These are phyloP conservation scores for Urocynchramus pylzowi DNA, from an alignment of 2,113 vertebrate species.

Conservation along the genomic window DNA sequence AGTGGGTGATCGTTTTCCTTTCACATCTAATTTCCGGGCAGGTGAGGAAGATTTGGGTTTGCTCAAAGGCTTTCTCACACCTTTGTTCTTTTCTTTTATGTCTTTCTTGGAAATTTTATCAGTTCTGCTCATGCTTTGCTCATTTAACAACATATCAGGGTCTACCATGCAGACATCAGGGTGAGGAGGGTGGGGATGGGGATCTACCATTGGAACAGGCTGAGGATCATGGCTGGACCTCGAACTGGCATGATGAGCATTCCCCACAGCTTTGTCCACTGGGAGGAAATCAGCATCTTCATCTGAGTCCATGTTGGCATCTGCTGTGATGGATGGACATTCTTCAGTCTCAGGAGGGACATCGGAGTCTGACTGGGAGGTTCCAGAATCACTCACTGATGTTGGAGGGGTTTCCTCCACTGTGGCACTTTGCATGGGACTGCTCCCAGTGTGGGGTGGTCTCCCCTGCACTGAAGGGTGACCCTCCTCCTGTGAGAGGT, in stretches of 20 bases:
- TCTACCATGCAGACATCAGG: conserved; percentile 98
- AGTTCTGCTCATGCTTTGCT: conserved; percentile 73
- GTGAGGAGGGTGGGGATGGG: conserved; percentile 82
- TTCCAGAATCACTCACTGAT: conserved; percentile 89
- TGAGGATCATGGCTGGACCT: conserved; percentile 84
- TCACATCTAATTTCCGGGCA: conserved; percentile 79
- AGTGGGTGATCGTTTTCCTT: conserved; percentile 86
- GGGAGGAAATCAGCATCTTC: conserved; percentile 93
- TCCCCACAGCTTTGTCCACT: conserved; percentile 85
- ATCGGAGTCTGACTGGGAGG: conserved; percentile 93
- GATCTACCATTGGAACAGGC: conserved; percentile 85
- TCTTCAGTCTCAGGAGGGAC: conserved; percentile 88
- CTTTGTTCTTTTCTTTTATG: conserved; percentile 83
- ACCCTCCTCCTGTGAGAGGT: conserved; percentile 79
- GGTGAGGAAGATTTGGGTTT: conserved; percentile 89
- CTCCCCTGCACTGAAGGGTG: conserved; percentile 78
- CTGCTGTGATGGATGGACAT: conserved; percentile 87
- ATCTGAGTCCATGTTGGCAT: conserved; percentile 90
- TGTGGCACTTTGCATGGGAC: conserved; percentile 52
- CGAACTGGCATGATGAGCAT: conserved; percentile 73
- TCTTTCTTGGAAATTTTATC: conserved; percentile 90
- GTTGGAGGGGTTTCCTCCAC: conserved; percentile 92
- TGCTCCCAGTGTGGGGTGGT: conserved; percentile 45
- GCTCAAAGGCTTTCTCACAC: conserved; percentile 77
- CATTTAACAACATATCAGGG: conserved; percentile 83